These are phyloP conservation scores for Stenurella melanura DNA, from an alignment of 2,888 invertebrate genomes.

Conservation along the genomic window DNA sequence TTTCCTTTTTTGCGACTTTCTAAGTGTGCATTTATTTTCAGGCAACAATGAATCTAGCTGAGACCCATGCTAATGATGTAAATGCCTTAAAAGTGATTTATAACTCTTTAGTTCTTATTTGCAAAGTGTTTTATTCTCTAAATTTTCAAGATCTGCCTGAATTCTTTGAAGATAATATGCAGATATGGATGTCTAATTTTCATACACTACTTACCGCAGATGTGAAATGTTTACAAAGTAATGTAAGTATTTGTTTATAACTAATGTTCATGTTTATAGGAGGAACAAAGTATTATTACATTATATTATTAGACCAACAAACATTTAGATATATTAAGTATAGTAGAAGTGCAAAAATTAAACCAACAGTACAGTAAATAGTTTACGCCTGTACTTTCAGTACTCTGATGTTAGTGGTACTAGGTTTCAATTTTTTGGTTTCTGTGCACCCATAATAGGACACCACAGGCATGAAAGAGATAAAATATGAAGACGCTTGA, in stretches of 20 bases:
- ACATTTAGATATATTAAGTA: too few species aligned
- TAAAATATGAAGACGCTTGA: too few species aligned
- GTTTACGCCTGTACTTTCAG: too few species aligned
- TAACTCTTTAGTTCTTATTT: constrained; percentile 89
- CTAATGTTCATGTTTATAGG: too few species aligned
- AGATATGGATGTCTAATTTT: constrained; percentile 95
- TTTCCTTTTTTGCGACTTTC: constrained; percentile 40
- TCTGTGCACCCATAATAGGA: too few species aligned
- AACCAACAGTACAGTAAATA: too few species aligned
- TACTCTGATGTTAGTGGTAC: too few species aligned
- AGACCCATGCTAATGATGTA: constrained; percentile 85
- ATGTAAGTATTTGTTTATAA: constrained; percentile 71
- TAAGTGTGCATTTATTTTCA: constrained; percentile 70
- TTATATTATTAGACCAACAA: too few species aligned
- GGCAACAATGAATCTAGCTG: constrained; percentile 89
- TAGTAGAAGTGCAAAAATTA: too few species aligned
- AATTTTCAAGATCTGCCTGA: constrained; percentile 99
- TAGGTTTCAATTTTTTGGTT: too few species aligned
- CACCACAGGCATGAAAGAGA: too few species aligned
- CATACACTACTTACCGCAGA: constrained; percentile 86
- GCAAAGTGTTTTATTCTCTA: constrained; percentile 97
- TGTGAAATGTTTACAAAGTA: constrained; percentile 84
- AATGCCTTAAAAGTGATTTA: constrained; percentile 91
- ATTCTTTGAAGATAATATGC: constrained; percentile 99
- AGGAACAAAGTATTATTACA: too few species aligned